These are phyloP conservation scores for Aphaenogaster rudis DNA, from an alignment of 1,140 invertebrate species.

Conservation along the genomic window DNA sequence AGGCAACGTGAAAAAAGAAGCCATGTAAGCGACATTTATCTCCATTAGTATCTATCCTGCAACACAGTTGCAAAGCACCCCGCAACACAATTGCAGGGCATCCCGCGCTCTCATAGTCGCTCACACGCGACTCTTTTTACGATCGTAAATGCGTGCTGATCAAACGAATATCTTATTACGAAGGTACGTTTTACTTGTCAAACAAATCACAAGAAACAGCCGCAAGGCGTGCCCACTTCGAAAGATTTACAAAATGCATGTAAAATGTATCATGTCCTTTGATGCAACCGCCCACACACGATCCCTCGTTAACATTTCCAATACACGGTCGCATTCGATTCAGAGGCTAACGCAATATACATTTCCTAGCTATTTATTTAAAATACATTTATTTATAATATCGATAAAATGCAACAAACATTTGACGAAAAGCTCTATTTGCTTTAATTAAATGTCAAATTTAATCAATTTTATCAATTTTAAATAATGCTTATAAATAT, in stretches of 20 bases:
- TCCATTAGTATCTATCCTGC: constrained; percentile 69
- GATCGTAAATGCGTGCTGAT: constrained; percentile 37
- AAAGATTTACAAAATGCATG: constrained; percentile 31
- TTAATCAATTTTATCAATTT: not conserved
- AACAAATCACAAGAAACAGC: constrained; percentile 24
- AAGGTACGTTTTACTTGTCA: not conserved
- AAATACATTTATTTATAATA: not conserved
- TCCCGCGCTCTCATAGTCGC: not conserved
- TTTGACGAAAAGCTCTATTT: not conserved
- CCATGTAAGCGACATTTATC: constrained; percentile 66
- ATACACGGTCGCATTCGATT: not conserved
- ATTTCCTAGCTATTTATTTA: not conserved
- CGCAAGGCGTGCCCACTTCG: not conserved
- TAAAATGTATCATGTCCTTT: constrained; percentile 18
- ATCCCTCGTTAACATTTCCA: not conserved
- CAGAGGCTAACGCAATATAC: no score
- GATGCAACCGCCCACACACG: constrained; percentile 13
- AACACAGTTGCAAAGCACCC: not conserved
- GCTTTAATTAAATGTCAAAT: not conserved
- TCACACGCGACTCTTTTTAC: not conserved
- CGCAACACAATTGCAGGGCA: no score
- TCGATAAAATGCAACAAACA: not conserved
- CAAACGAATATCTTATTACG: constrained; percentile 55
- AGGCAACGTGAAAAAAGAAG: constrained; percentile 41
- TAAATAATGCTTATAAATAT: not conserved